Base-by-base conservation (phyloP, 2,888 invertebrate species). In the Callosobruchus maculatus region DNA sequence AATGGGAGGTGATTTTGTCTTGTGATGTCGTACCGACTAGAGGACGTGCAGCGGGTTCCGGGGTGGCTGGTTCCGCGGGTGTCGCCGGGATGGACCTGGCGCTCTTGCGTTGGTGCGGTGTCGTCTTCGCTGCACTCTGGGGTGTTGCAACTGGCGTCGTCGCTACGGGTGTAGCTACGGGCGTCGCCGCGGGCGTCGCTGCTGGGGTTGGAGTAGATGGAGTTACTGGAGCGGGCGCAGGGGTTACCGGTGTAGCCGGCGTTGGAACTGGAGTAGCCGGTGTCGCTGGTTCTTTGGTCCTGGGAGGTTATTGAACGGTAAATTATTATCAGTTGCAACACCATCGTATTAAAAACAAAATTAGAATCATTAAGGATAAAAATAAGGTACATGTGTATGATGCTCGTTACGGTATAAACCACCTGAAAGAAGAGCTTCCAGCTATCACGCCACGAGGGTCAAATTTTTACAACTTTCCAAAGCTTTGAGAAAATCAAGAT, bases 21-120 rank as follows among this genome's bases (percentile, higher is more conserved):
- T 49, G 49, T 49, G 49, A 85, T 85, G 87, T 86, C 86, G 86
- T 88, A 87, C 86, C 86, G 84, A 86, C 86, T 81, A 83, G 82
- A 79, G 85, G 85, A 81, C 83, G 85, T 82, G 81, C 82, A 77
- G 85, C 84, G 78, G 83, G 83, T 77, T 81, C 80, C 77, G 76
- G 73, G 78, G 77, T 71, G 80, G 78, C 71, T 78, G 80, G 72
- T 76, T 71, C 71, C 22, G 74, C 9, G 20, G 76, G 73, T 70
- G 80, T 74, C 5, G 49, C 49, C 3, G 49, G 71, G 31, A 18
- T 18, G 18, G 49, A 13, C 18, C 49, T 68, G 13, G 21, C 68
- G 21, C 68, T 68, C 68, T 68, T 68, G 49, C 49, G 49, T 18
- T 49, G 49, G 1, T 49, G 49, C 13, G 49, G 49, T 18, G 68